phyloP scores from a whole-genome alignment of 37 sponge, comb jelly and placozoan species.

The Halisarca cf. caerulea region DNA sequence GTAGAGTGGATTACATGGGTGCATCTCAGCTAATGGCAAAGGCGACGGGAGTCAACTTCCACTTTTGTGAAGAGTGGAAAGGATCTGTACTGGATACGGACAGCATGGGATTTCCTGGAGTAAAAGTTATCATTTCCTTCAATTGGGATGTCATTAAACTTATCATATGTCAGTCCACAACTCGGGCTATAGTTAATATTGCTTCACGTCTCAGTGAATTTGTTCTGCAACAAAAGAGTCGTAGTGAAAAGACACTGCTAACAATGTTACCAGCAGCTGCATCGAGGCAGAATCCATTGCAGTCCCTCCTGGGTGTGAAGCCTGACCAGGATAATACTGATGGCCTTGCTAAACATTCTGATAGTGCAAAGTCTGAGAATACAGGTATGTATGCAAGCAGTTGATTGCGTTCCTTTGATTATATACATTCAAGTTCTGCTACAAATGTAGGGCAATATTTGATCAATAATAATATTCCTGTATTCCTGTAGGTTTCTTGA shows the following conservation, averaged over 20 bases:
- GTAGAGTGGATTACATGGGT: conserved; percentile 83
- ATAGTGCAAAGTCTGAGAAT: too few relatives aligned
- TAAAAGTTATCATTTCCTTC: not conserved
- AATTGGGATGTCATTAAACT: conserved; percentile 67
- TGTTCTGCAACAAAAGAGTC: conserved; percentile 70
- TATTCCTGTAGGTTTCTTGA: conserved; percentile 1
- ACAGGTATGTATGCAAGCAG: too few relatives aligned
- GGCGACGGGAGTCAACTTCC: conserved; percentile 29
- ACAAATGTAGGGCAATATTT: too few relatives aligned
- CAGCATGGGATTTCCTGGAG: not conserved
- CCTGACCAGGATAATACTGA: not conserved
- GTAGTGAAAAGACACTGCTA: conserved; percentile 71
- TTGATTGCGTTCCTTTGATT: too few relatives aligned
- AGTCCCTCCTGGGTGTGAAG: not conserved
- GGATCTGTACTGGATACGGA: conserved; percentile 25
- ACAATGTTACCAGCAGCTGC: conserved; percentile 64
- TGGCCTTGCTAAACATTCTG: too few relatives aligned
- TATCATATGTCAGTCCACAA: conserved; percentile 63
- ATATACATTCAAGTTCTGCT: too few relatives aligned
- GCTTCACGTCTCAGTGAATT: conserved; percentile 65
- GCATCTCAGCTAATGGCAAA: conserved; percentile 47
- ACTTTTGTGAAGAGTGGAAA: conserved; percentile 55
- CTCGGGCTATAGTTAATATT: conserved; percentile 56
- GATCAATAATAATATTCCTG: too few relatives aligned
- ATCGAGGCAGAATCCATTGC: conserved; percentile 6